Evolutionary conservation across 2,113 vertebrate species (phyloP).

Genomic region (Macrotus californicus): DNA sequence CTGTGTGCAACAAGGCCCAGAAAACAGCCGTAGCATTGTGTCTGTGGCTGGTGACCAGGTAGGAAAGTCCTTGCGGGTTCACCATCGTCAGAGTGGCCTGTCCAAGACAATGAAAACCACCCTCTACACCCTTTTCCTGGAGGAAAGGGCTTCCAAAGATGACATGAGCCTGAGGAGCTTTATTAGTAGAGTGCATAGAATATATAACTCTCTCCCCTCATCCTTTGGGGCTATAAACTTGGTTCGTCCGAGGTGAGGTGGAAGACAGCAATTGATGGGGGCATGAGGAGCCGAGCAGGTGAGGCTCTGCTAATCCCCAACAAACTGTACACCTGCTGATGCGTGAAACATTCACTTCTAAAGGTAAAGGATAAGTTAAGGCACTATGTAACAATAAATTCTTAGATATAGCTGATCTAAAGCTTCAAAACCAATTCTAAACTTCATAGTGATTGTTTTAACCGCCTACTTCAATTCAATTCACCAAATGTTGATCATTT

Average conservation of each 20-base stretch:
- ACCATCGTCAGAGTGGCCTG: background rate
- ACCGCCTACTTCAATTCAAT: background rate
- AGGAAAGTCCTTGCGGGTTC: background rate
- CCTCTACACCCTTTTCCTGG: background rate
- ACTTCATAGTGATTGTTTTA: background rate
- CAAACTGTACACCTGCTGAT: background rate
- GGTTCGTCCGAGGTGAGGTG: background rate
- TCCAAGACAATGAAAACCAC: background rate
- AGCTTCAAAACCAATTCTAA: background rate
- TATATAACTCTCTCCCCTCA: background rate
- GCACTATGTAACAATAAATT: background rate
- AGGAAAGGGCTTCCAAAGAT: background rate
- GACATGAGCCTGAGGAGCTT: background rate
- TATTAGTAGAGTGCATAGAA: background rate
- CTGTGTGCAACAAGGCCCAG: background rate
- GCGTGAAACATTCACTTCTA: background rate
- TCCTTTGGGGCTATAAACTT: background rate
- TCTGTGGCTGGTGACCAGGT: background rate
- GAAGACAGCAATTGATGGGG: background rate
- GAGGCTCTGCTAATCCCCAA: background rate
- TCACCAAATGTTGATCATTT: background rate
- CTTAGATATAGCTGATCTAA: background rate
- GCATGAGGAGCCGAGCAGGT: background rate
- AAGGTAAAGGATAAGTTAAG: background rate
- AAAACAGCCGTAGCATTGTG: background rate